These are phyloP conservation scores for Axea sp. DNA, from an alignment of 2,888 invertebrate species.

Conservation along the genomic window DNA sequence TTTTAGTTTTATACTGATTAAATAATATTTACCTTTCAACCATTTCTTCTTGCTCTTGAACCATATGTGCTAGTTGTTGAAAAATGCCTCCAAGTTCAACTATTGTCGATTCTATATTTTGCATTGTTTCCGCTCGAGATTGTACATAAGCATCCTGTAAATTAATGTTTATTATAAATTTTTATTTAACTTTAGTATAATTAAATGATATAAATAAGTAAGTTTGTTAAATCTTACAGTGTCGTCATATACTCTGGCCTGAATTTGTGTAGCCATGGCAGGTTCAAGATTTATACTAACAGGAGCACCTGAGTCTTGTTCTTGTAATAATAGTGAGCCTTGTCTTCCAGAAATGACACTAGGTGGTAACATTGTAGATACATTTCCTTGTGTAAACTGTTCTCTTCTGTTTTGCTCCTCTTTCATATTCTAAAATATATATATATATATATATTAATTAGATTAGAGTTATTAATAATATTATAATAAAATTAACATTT, in stretches of 20 bases:
- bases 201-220: background rate
- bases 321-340: slow-evolving; percentile 77
- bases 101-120: slow-evolving; percentile 99
- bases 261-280: slow-evolving; percentile 78
- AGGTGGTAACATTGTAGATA: slow-evolving; percentile 83
- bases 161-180: background rate
- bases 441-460: background rate
- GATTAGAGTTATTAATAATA: too few species aligned
- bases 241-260: slow-evolving; percentile 74
- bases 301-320: slow-evolving; percentile 73
- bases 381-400: slow-evolving; percentile 89
- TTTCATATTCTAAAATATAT: slow-evolving; percentile 87
- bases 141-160: slow-evolving; percentile 90
- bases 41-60: slow-evolving; percentile 99
- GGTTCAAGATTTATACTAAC: slow-evolving; percentile 93
- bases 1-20: background rate
- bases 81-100: slow-evolving; percentile 99
- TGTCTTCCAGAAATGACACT: slow-evolving; percentile 81
- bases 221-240: slow-evolving; percentile 69
- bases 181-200: too few species aligned
- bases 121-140: slow-evolving; percentile 98
- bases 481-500: too few species aligned
- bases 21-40: slow-evolving; percentile 85
- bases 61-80: slow-evolving; percentile 97
- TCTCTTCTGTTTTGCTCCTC: slow-evolving; percentile 96